Evolutionary conservation across 2,113 vertebrate genomes (phyloP).

Genomic region (Aspidoscelis tigris): DNA sequence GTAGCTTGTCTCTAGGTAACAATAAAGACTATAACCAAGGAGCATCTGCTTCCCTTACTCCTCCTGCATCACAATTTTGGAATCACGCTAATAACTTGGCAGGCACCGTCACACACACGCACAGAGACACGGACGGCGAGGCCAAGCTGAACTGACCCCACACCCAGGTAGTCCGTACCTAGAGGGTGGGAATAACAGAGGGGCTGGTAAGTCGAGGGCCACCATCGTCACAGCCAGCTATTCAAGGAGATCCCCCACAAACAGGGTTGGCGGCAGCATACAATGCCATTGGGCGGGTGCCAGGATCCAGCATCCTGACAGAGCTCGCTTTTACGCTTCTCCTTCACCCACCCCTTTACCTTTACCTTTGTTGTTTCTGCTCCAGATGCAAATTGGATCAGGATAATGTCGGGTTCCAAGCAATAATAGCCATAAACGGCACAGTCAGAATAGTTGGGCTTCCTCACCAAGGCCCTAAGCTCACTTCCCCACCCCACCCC

Average conservation of each 20-base stretch:
- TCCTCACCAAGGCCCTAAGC: background rate
- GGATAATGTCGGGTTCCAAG: too few relatives aligned
- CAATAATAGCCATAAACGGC: too few relatives aligned
- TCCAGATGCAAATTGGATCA: too few relatives aligned
- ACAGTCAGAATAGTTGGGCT: background rate
- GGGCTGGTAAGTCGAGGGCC: background rate
- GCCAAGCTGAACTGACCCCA: background rate
- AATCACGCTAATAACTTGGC: conserved; percentile 79
- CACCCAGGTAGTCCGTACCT: background rate
- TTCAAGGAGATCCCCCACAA: background rate
- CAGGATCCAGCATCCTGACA: background rate
- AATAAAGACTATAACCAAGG: conserved; percentile 82
- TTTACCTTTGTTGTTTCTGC: too few relatives aligned
- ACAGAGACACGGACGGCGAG: background rate
- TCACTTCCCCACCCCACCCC: background rate
- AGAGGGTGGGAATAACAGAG: background rate
- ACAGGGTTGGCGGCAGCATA: background rate
- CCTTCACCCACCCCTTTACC: background rate
- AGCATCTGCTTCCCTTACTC: conserved; percentile 83
- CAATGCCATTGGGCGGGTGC: background rate
- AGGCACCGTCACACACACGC: conserved; percentile 40
- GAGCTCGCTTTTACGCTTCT: background rate
- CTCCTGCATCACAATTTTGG: conserved; percentile 83
- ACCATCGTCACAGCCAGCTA: background rate
- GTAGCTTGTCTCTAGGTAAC: conserved; percentile 86